These are phyloP conservation scores for Tragulus kanchil DNA, from an alignment of 2,113 vertebrate genomes.

Conservation along the genomic window DNA sequence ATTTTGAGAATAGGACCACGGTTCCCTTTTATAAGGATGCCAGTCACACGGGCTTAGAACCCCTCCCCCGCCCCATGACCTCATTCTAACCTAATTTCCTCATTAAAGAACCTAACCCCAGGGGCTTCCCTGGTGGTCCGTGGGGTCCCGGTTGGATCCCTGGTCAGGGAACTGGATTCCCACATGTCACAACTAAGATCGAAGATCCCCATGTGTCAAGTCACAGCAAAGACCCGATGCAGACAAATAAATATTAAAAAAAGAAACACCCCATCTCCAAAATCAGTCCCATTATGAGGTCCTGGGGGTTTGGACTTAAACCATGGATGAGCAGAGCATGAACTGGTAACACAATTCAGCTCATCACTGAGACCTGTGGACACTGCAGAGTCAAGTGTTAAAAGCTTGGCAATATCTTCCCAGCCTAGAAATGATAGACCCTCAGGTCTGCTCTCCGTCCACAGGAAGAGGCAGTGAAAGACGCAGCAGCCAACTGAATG, in stretches of 20 bases:
- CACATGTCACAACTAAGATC: background rate
- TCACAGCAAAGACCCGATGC: background rate
- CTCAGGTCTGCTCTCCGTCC: background rate
- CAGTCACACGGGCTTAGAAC: background rate
- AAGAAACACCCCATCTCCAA: background rate
- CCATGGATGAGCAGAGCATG: background rate
- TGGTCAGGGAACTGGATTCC: background rate
- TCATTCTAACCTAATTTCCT: background rate
- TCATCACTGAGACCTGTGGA: background rate
- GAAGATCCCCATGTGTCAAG: background rate
- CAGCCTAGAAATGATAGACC: rapidly evolving
- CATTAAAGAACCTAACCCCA: background rate
- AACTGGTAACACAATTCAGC: background rate
- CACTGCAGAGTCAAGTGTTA: background rate
- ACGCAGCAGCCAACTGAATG: background rate
- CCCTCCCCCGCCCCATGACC: background rate
- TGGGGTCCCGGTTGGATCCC: background rate
- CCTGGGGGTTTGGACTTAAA: background rate
- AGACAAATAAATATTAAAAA: background rate
- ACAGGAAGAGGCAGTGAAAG: background rate
- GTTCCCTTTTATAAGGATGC: background rate
- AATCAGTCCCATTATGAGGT: background rate
- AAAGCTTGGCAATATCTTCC: background rate
- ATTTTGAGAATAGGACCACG: too few species aligned
- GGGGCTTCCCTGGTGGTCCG: background rate